Evolutionary conservation across 2,888 invertebrate species (phyloP), one percentile per base, ranked within the genome.

Genomic region (Bibio marci): DNA sequence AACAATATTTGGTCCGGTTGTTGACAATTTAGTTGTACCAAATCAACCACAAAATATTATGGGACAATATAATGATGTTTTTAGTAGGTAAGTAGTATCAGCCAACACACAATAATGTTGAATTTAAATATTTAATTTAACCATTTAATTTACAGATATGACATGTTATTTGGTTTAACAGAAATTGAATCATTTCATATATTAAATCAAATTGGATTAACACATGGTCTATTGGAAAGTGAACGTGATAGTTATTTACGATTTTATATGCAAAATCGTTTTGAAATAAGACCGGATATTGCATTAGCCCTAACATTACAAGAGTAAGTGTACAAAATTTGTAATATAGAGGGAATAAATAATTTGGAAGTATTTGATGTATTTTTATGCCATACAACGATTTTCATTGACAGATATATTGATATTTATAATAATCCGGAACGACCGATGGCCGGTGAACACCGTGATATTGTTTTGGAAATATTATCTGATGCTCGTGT

Each of bases 401-500:
- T 27, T 32, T 39, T 3, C n/a, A 22, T 11, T 28, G 49, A 3
- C 54, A 73, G 73, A 52, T 73, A 73, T 47, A 61, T 67, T 13
- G 67, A 71, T 49, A 62, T 70, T 51, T 67, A 70, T 49, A 52
- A 68, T 47, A 67, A 76, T 53, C 67, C 70, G 45, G 62, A 69
- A 50, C 64, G 72, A 46, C 59, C 58, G 44, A 61, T 70, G 65
- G 59, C 62, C 34, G 61, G 67, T 36, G 63, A 74, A 54, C 71
- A 78, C 54, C 70, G 87, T 25, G 83, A 90, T 57, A 71, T 78
- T 38, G 75, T 92, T 5, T 67, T 95, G 45, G 85, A 87, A 55
- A 75, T 91, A 42, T 69, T 95, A 44, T 87, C 90, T 39, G 92
- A 94, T 61, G 86, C 87, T 7, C 71, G 85, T 41, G 80, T 85